These are phyloP conservation scores for Drosophila acutilabella DNA, from an alignment of 2,888 invertebrate species.

Conservation along the genomic window DNA sequence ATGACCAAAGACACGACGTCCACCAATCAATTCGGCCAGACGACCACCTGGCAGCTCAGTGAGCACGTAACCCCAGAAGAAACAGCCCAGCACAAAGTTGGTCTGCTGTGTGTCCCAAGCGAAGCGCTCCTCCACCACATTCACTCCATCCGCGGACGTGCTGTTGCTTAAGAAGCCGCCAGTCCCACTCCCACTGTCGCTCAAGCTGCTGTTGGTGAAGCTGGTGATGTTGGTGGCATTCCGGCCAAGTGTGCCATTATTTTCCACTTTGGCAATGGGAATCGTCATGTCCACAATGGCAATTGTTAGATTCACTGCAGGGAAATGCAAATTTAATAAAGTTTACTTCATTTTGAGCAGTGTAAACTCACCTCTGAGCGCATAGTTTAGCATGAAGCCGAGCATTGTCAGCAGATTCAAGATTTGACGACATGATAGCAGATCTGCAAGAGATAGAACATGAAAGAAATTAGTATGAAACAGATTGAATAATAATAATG, in stretches of 20 bases:
- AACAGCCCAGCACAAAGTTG: constrained; percentile 93
- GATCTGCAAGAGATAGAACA: constrained; percentile 86
- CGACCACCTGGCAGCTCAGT: constrained; percentile 96
- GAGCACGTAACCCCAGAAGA: constrained; percentile 96
- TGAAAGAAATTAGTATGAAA: background rate
- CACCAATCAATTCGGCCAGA: constrained; percentile 93
- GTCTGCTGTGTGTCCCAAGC: constrained; percentile 92
- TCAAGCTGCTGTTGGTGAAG: constrained; percentile 7
- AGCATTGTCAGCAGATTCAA: constrained; percentile 93
- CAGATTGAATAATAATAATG: background rate
- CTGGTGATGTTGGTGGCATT: constrained; percentile 19
- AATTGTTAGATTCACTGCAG: constrained; percentile 91
- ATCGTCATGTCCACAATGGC: constrained; percentile 93
- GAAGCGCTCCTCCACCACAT: constrained; percentile 86
- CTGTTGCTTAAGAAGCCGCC: constrained; percentile 16
- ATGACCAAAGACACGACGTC: constrained; percentile 93
- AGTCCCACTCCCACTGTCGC: background rate
- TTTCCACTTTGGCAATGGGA: constrained; percentile 48
- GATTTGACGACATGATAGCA: constrained; percentile 92
- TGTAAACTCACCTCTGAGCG: constrained; percentile 86
- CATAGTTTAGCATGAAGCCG: constrained; percentile 96
- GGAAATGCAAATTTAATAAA: background rate
- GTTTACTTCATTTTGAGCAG: too few species aligned
- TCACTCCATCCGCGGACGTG: constrained; percentile 43
- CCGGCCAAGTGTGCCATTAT: constrained; percentile 11